Conservation (phyloP, 2,797 vertebrate genomes). For the Sciaenops ocellatus region DNA sequence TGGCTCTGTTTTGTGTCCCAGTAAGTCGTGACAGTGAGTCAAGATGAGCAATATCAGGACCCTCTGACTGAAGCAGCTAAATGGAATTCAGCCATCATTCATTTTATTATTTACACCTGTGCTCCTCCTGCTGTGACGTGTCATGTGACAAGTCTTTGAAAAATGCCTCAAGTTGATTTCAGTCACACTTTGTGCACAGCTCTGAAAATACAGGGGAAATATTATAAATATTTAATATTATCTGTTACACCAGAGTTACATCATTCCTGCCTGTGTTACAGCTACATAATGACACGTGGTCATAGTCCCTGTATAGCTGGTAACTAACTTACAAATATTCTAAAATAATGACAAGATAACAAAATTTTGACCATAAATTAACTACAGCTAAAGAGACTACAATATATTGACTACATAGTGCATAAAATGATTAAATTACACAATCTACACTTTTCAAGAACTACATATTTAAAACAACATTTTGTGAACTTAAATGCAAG, state of each 20-base stretch:
- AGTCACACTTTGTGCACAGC: not conserved
- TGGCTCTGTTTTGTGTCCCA: not conserved
- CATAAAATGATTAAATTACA: too few species aligned
- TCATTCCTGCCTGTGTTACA: too few species aligned
- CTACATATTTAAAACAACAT: not conserved
- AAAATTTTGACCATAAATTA: not conserved
- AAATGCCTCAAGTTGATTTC: not conserved
- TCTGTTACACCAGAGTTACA: too few species aligned
- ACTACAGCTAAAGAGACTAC: not conserved
- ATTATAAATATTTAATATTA: too few species aligned
- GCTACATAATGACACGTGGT: not conserved
- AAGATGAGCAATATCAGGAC: constrained; percentile 6
- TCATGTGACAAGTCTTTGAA: not conserved
- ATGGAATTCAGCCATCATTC: constrained; percentile 13
- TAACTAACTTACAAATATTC: not conserved
- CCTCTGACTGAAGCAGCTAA: constrained; percentile 5
- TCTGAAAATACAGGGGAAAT: not conserved
- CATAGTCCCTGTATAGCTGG: not conserved
- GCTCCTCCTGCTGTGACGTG: not conserved
- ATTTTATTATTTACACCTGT: not conserved
- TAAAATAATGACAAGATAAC: not conserved
- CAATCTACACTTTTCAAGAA: not conserved
- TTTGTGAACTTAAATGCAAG: not conserved
- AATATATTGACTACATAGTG: not conserved
- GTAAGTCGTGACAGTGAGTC: not conserved